Base-by-base conservation (phyloP, 1,140 invertebrate species). In the Ips typographus region DNA sequence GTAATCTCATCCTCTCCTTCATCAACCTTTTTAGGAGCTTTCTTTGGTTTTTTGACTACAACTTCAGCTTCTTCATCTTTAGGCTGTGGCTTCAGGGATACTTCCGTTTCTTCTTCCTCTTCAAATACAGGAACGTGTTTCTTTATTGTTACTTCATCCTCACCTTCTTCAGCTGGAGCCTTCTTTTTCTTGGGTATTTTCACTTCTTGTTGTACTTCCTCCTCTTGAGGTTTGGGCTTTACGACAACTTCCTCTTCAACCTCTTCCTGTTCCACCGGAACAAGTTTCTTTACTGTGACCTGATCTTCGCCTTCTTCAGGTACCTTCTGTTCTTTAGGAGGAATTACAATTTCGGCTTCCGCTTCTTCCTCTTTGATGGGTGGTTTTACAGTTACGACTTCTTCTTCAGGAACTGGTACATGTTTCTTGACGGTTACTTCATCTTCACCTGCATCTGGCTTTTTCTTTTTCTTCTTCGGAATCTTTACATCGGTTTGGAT, bases 381-480 rank as follows among this genome's bases (percentile, higher is more conserved):
- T 22, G 44, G 44, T 22, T 62, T 62, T 3, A 44, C n/a, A 49
- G 6, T 62, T 44, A 37, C 51, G 52, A 22, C 51, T 63, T 49
- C 43, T 47, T 63, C 51, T 43, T 68, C 69, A 72, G 57, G 39
- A 59, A 70, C 43, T 47, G 39, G 63, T 36, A 70, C 70, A 1
- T 65, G 71, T 77, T 82, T 80, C 65, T 80, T 75, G 6, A 79
- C 62, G 1, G 70, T 76, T 4, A 79, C 58, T 74, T 77, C 63
- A 38, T 70, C 75, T 49, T 75, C 68, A 6, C 67, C 59, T 65
- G 82, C 76, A 6, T 63, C 60, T n/a, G 60, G 60, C 83, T 77
- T 3, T 65, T 61, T n/a, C 71, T 60, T 58, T 71, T 77, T 74
- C 73, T 89, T 89, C 36, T 91, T 83, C 5, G 86, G 89, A n/a